Evolutionary conservation across 2,113 vertebrate species (phyloP).

Genomic region (Hypomesus transpacificus): DNA sequence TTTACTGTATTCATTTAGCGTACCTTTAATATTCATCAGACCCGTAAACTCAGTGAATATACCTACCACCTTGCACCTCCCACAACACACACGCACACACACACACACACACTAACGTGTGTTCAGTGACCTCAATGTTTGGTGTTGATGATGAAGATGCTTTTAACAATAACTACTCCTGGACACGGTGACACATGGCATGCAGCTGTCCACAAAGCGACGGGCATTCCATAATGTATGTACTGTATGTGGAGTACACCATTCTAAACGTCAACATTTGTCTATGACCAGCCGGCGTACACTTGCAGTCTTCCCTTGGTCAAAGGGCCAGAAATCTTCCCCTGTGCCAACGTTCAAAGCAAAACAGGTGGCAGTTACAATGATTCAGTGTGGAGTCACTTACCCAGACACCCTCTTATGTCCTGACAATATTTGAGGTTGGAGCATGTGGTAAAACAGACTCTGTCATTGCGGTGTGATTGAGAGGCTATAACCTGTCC

Average conservation of each 20-base stretch:
- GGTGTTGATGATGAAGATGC: conserved; percentile 24
- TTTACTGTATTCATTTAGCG: too few relatives aligned
- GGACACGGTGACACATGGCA: conserved; percentile 52
- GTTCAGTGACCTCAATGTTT: conserved; percentile 17
- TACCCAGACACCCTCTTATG: conserved; percentile 28
- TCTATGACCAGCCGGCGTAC: conserved; percentile 10
- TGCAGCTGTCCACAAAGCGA: conserved; percentile 52
- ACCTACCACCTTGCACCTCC: too few relatives aligned
- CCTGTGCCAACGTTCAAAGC: conserved; percentile 46
- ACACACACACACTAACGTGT: too few relatives aligned
- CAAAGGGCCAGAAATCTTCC: conserved; percentile 31
- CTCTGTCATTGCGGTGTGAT: conserved; percentile 33
- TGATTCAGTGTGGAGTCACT: conserved; percentile 40
- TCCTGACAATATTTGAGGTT: conserved; percentile 27
- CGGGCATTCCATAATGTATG: conserved; percentile 13
- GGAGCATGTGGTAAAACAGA: conserved; percentile 36
- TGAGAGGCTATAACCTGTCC: conserved; percentile 19
- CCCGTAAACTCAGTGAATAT: too few relatives aligned
- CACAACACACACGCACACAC: too few relatives aligned
- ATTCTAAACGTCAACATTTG: conserved; percentile 40
- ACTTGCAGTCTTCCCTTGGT: conserved; percentile 26
- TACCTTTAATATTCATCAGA: too few relatives aligned
- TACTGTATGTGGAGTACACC: conserved; percentile 5
- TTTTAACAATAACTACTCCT: conserved; percentile 38
- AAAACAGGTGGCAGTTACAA: conserved; percentile 42